Evolutionary conservation across 2,888 invertebrate species (phyloP), one percentile per base, ranked within the genome.

Genomic region (Deilephila porcellus): DNA sequence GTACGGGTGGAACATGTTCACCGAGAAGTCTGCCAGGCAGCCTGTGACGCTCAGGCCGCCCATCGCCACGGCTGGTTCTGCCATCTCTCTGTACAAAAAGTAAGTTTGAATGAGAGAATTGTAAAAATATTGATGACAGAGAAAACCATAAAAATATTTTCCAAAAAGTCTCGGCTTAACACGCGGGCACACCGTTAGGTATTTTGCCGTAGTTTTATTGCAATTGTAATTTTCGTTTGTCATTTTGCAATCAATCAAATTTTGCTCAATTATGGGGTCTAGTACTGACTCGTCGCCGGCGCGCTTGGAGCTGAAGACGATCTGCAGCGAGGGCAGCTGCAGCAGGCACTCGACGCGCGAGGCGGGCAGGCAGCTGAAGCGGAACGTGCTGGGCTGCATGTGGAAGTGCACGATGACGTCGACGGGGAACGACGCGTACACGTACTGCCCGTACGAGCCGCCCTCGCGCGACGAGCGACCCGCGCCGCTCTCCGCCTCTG

Each of bases 381-480:
- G 95, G 91, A 99, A 98, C 0, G 98, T 98, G 73, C 98, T 98
- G 0, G 99, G 99, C 89, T 99, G 99, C 97, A 99, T 99, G 91
- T 98, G 98, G 94, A 99, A 98, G 92, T 99, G 99, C 62, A 99
- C 99, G 81, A 99, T 98, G 34, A 99, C 99, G 93, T 99, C 99
- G 0, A 99, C 99, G 0, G 99, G 99, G 91, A 99, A 99, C 73
- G 99, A 98, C 59, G 98, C 97, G 88, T 98, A 98, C 79, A 97
- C 97, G 86, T 97, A 98, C 90, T 97, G 97, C 0, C 97, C 97
- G 83, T 96, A 96, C 79, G 96, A 96, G 95, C 93, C 80, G 95
- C 96, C 83, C 83, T 95, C 94, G 45, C 75, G 86, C 52, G 85
- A 80, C 32, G 82, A 81, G 29, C 83, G 80, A 14, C 84, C 85